Conservation (phyloP, 2,888 invertebrate species). For the Folsomia candida region DNA sequence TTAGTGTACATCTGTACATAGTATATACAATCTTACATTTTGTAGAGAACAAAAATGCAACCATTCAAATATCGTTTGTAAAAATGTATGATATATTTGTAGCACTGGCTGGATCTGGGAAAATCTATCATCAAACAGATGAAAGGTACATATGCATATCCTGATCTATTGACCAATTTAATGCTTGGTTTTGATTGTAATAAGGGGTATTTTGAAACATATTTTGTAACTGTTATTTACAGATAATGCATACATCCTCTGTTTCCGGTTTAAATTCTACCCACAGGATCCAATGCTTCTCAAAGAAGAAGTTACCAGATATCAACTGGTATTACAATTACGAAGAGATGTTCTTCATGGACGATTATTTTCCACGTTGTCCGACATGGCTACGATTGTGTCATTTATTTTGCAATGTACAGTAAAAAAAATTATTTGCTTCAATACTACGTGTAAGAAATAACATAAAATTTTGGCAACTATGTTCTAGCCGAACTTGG, state of each 20-base stretch:
- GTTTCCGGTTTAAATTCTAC: conserved; percentile 96
- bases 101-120: conserved; percentile 93
- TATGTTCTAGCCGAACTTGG: conserved; percentile 93
- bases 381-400: conserved; percentile 83
- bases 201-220: conserved; percentile 47
- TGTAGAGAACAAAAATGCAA: no score
- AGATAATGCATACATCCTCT: conserved; percentile 89
- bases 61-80: no score
- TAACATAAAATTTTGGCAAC: conserved; percentile 49
- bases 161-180: background rate
- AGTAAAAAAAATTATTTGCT: conserved; percentile 52
- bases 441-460: background rate
- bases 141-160: conserved; percentile 67
- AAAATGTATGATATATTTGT: no score
- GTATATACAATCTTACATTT: no score
- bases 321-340: conserved; percentile 89
- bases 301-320: conserved; percentile 90
- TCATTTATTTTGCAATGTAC: conserved; percentile 92
- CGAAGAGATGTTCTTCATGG: conserved; percentile 94
- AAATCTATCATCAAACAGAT: conserved; percentile 88
- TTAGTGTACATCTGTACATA: no score
- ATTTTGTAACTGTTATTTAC: conserved; percentile 49
- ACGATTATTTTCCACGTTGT: conserved; percentile 83
- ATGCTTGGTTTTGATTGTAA: no score
- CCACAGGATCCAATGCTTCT: conserved; percentile 90